phyloP scores from a whole-genome alignment of 1,140 invertebrate species.

The Diplogasteroides magnus region DNA sequence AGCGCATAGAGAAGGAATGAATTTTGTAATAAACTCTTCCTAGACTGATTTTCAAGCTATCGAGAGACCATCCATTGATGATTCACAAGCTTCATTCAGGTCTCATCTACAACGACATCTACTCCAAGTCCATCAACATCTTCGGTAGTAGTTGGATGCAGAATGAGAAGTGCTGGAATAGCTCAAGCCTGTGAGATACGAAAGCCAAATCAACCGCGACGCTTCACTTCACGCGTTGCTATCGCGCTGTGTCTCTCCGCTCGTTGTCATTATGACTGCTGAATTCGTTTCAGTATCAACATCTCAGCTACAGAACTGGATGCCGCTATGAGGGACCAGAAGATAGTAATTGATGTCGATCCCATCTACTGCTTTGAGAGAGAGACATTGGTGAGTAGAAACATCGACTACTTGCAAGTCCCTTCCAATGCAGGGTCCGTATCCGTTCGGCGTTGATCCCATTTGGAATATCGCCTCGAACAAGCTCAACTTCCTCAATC shows the following conservation, averaged over 20 bases:
- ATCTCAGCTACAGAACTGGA: background rate
- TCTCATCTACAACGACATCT: slow-evolving; percentile 91
- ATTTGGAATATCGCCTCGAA: slow-evolving; percentile 56
- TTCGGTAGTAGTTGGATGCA: slow-evolving; percentile 82
- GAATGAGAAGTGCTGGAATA: slow-evolving; percentile 19
- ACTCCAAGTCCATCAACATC: slow-evolving; percentile 89
- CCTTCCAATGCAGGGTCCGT: slow-evolving; percentile 38
- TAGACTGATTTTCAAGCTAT: slow-evolving; percentile 37
- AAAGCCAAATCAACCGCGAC: slow-evolving; percentile 4
- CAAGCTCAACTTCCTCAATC: slow-evolving; percentile 52
- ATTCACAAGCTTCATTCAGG: slow-evolving; percentile 64
- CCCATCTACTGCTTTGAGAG: slow-evolving; percentile 12
- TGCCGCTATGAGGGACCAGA: slow-evolving; percentile 1
- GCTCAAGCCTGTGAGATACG: background rate
- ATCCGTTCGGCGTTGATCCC: slow-evolving; percentile 54
- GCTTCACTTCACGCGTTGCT: background rate
- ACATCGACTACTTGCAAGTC: background rate
- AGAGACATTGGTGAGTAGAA: background rate
- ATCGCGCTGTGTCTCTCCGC: too few species aligned
- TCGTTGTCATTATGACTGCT: too few species aligned
- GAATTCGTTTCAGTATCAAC: too few species aligned
- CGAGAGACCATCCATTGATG: slow-evolving; percentile 36
- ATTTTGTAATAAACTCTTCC: too few species aligned
- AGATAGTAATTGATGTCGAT: background rate
- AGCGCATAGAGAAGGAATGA: too few species aligned